Evolutionary conservation across 1,140 invertebrate genomes (phyloP).

Genomic region (Drosophila truncata): DNA sequence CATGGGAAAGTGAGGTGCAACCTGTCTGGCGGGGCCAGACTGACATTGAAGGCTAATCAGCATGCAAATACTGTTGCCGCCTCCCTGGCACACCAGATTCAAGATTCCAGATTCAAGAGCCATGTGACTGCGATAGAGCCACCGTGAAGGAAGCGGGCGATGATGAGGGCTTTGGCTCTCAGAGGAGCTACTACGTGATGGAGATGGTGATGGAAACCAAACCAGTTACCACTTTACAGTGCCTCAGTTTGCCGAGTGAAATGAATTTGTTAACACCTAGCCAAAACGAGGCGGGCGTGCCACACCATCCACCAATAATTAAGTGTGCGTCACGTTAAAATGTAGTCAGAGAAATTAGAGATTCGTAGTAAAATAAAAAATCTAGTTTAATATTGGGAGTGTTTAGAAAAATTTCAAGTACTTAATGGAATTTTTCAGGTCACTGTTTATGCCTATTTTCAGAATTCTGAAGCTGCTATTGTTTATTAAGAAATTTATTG

Average conservation of each 20-base stretch:
- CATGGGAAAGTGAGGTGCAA: slow-evolving; percentile 62
- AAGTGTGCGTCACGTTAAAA: slow-evolving; percentile 66
- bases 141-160: slow-evolving; percentile 32
- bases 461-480: too few species aligned
- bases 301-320: slow-evolving; percentile 64
- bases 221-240: slow-evolving; percentile 71
- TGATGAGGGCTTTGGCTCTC: slow-evolving; percentile 19
- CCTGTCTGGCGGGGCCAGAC: slow-evolving; percentile 44
- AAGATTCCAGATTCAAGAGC: slow-evolving; percentile 60
- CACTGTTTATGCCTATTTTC: too few species aligned
- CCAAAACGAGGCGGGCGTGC: slow-evolving; percentile 55
- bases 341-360: slow-evolving; percentile 7
- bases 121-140: slow-evolving; percentile 72
- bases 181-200: slow-evolving; percentile 36
- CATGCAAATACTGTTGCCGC: slow-evolving; percentile 83
- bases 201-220: slow-evolving; percentile 37
- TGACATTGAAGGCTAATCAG: slow-evolving; percentile 80
- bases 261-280: slow-evolving; percentile 83
- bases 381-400: too few species aligned
- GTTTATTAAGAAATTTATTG: too few species aligned
- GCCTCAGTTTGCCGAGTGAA: slow-evolving; percentile 73
- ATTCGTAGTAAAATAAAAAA: too few species aligned
- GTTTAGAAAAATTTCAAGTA: too few species aligned
- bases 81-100: slow-evolving; percentile 64
- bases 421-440: too few species aligned